Conservation (phyloP, 2,113 vertebrate species). For the Felis chaus region DNA sequence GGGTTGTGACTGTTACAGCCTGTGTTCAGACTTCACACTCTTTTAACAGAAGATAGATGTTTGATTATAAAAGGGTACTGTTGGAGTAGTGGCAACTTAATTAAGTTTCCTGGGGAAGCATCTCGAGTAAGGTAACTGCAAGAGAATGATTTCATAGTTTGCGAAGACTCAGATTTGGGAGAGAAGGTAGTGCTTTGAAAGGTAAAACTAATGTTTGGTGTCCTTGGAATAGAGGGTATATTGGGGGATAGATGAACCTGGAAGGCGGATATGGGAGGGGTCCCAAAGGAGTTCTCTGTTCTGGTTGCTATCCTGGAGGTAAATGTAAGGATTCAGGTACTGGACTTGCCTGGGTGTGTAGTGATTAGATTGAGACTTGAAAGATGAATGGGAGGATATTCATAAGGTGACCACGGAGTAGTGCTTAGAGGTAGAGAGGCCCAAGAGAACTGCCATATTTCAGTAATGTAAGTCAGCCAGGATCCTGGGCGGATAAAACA, state of each 20-base stretch:
- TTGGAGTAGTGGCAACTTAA: not conserved
- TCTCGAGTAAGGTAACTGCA: not conserved
- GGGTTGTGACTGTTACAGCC: not conserved
- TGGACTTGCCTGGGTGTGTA: not conserved
- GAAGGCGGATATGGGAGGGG: not conserved
- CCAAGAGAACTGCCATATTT: accelerated
- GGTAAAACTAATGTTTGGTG: not conserved
- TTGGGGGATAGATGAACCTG: not conserved
- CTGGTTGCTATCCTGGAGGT: not conserved
- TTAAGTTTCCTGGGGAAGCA: not conserved
- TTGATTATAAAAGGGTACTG: not conserved
- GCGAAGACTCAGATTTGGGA: not conserved
- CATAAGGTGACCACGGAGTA: not conserved
- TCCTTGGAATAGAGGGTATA: not conserved
- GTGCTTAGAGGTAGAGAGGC: not conserved
- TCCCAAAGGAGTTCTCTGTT: not conserved
- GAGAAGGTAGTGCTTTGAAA: not conserved
- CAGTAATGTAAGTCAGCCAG: not conserved
- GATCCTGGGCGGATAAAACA: not conserved
- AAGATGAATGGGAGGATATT: not conserved
- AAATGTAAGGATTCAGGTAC: not conserved
- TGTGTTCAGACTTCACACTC: not conserved
- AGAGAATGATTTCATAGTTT: not conserved
- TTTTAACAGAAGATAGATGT: not conserved
- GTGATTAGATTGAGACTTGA: not conserved